phyloP scores from a whole-genome alignment of 2,888 invertebrate genomes.

The Drosophila mayaguana region DNA sequence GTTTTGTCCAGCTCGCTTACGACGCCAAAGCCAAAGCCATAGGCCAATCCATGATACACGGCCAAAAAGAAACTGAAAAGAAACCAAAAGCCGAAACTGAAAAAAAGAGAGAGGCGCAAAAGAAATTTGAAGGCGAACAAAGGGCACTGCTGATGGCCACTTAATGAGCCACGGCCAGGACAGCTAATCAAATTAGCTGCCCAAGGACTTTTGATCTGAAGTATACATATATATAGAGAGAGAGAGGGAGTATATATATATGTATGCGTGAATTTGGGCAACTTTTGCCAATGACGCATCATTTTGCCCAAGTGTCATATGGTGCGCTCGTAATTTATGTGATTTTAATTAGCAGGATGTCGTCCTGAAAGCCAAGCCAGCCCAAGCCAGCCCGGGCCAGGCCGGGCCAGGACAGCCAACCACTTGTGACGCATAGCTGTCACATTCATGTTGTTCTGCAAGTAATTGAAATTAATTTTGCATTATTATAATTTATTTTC shows the following conservation, averaged over 20 bases:
- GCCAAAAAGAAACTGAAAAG: slow-evolving; percentile 23
- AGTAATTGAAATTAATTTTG: slow-evolving; percentile 81
- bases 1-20: slow-evolving; percentile 49
- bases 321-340: slow-evolving; percentile 75
- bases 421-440: slow-evolving; percentile 75
- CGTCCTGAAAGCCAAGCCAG: slow-evolving; percentile 10
- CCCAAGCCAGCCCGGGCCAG: neutral
- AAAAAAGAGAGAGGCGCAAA: slow-evolving; percentile 6
- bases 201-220: slow-evolving; percentile 67
- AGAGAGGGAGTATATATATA: neutral
- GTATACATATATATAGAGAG: slow-evolving; percentile 15
- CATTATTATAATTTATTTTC: slow-evolving; percentile 57
- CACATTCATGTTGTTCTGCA: slow-evolving; percentile 71
- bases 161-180: slow-evolving; percentile 68
- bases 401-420: neutral
- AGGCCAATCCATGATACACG: slow-evolving; percentile 27
- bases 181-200: slow-evolving; percentile 79
- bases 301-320: slow-evolving; percentile 61
- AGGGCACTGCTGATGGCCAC: slow-evolving; percentile 58
- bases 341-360: slow-evolving; percentile 73
- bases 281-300: slow-evolving; percentile 53
- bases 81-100: slow-evolving; percentile 4
- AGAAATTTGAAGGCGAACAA: slow-evolving; percentile 27
- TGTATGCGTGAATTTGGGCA: slow-evolving; percentile 33
- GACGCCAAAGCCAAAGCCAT: slow-evolving; percentile 35